Conservation (phyloP, 2,888 invertebrate species). For the Apeira syringaria region DNA sequence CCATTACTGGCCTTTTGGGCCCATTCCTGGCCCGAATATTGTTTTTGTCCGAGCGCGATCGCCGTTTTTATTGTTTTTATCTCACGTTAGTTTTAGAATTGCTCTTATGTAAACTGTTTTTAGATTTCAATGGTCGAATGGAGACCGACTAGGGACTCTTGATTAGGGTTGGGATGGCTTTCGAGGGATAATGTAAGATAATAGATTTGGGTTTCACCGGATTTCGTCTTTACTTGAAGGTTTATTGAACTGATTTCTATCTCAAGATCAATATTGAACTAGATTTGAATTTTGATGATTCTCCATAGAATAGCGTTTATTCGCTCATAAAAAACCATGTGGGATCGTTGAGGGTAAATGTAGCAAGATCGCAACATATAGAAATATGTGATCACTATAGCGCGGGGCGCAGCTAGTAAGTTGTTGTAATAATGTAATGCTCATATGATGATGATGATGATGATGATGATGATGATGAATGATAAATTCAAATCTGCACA, state of each 20-base stretch:
- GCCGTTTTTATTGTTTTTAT: conserved; percentile 43
- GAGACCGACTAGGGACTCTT: conserved; percentile 2
- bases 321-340: too few species aligned
- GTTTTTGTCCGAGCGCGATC: conserved; percentile 43
- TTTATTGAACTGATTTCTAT: conserved; percentile 11
- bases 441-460: too few species aligned
- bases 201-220: conserved; percentile 17
- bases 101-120: conserved; percentile 21
- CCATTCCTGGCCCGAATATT: conserved; percentile 43
- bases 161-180: conserved; percentile 14
- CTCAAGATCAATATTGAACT: too few species aligned
- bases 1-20: conserved; percentile 40
- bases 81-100: conserved; percentile 34
- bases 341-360: too few species aligned
- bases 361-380: too few species aligned
- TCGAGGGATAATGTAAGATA: conserved; percentile 4
- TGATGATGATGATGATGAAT: too few species aligned
- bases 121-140: conserved; percentile 11
- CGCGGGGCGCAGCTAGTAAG: too few species aligned
- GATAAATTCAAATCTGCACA: too few species aligned
- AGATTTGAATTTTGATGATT: too few species aligned
- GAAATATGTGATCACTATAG: too few species aligned
- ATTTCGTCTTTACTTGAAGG: conserved; percentile 9
- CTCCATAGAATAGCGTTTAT: too few species aligned
- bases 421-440: too few species aligned